A percentile compares a stretch with the other conserved stretches of the same genome.
phyloP scores from a whole-genome alignment of 2,797 vertebrate genomes.

The Poecilia wingei region DNA sequence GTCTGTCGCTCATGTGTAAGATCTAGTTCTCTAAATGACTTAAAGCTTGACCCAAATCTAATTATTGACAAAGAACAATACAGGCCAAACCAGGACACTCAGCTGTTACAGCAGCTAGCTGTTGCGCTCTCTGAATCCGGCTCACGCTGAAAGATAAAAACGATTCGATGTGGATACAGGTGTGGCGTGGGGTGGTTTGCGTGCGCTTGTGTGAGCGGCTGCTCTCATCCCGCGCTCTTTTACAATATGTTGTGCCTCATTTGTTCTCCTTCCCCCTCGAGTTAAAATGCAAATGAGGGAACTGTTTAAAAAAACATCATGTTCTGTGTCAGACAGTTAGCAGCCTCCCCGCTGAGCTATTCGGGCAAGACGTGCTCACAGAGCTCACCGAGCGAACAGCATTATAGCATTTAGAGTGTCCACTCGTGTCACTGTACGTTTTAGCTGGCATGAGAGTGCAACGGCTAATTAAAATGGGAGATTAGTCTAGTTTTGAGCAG shows the following conservation, averaged over 20 bases:
- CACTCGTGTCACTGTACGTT: slow-evolving; percentile 16
- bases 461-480: slow-evolving; percentile 15
- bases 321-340: slow-evolving; percentile 28
- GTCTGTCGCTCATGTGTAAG: slow-evolving; percentile 20
- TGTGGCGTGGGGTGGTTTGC: slow-evolving; percentile 15
- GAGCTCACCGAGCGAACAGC: neutral
- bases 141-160: slow-evolving; percentile 22
- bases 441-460: slow-evolving; percentile 13
- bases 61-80: slow-evolving; percentile 50
- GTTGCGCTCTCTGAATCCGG: slow-evolving; percentile 19
- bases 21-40: slow-evolving; percentile 32
- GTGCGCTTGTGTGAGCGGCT: neutral
- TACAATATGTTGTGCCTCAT: slow-evolving; percentile 17
- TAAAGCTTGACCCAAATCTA: slow-evolving; percentile 35
- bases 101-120: slow-evolving; percentile 20
- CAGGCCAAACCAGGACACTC: slow-evolving; percentile 21
- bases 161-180: slow-evolving; percentile 24
- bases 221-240: slow-evolving; percentile 17
- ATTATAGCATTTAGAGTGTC: slow-evolving; percentile 29
- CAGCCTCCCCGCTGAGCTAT: slow-evolving; percentile 18
- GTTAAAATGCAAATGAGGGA: slow-evolving; percentile 35
- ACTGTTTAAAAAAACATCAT: slow-evolving; percentile 31
- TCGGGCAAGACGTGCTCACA: neutral
- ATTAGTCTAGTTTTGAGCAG: neutral
- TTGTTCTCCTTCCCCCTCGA: slow-evolving; percentile 19